A percentile compares a stretch with the other conserved stretches of the same genome.
phyloP scores from a whole-genome alignment of 2,113 vertebrate genomes.

The Paramisgurnus dabryanus region DNA sequence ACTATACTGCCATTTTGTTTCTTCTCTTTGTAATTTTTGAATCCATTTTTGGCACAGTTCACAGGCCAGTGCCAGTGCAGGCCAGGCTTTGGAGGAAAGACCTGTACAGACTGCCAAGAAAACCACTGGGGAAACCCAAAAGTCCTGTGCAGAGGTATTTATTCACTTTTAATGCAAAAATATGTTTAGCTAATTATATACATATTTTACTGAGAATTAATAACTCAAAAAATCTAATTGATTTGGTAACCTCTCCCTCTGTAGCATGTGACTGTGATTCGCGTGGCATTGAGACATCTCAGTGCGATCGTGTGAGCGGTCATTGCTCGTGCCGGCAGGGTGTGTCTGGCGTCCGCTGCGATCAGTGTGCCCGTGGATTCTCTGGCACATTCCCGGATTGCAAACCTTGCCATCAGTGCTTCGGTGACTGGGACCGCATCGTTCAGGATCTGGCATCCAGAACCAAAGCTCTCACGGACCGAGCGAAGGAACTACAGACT shows the following conservation, averaged over 20 bases:
- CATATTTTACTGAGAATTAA: background rate
- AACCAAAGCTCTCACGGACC: conserved; percentile 76
- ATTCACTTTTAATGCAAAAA: background rate
- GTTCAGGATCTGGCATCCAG: conserved; percentile 89
- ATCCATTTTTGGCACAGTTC: conserved; percentile 74
- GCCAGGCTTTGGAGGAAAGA: conserved; percentile 89
- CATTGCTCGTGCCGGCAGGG: conserved; percentile 91
- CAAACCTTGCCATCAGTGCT: conserved; percentile 92
- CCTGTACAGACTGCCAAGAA: conserved; percentile 89
- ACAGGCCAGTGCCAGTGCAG: conserved; percentile 91
- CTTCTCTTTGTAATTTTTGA: background rate
- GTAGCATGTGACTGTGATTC: conserved; percentile 92
- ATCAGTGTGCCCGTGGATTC: conserved; percentile 95
- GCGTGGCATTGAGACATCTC: conserved; percentile 82
- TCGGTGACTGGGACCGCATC: conserved; percentile 96
- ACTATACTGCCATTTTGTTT: background rate
- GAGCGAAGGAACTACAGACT: conserved; percentile 82
- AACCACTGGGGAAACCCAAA: conserved; percentile 91
- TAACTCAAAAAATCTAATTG: background rate
- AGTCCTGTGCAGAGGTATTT: conserved; percentile 83
- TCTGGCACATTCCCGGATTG: conserved; percentile 88
- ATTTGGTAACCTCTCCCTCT: conserved; percentile 12
- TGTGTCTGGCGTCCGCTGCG: conserved; percentile 91
- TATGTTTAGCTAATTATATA: no score
- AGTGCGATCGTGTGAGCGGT: conserved; percentile 86